Evolutionary conservation across 2,797 vertebrate species (phyloP).

Genomic region (Hydrophis major): DNA sequence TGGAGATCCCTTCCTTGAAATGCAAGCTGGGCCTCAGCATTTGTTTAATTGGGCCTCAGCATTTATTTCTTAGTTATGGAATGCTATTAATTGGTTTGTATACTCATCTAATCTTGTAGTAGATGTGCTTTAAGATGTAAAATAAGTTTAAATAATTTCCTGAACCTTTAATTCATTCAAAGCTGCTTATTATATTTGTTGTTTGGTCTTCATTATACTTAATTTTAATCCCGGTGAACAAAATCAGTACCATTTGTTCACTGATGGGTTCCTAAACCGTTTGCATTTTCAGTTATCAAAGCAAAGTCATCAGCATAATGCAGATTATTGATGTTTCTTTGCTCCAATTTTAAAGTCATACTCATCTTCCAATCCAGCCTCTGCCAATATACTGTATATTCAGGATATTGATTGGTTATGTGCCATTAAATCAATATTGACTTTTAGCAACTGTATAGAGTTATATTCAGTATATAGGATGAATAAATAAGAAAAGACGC

Average conservation of each 20-base stretch:
- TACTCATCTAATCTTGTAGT: background rate
- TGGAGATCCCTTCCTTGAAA: background rate
- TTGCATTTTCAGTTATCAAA: background rate
- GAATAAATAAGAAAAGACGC: background rate
- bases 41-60: background rate
- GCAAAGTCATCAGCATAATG: background rate
- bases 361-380: background rate
- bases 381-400: background rate
- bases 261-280: background rate
- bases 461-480: background rate
- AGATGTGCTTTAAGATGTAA: background rate
- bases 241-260: background rate
- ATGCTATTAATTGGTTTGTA: background rate
- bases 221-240: background rate
- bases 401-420: background rate
- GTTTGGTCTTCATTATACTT: background rate
- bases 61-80: background rate
- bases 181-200: background rate
- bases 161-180: background rate
- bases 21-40: background rate
- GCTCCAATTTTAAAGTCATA: background rate
- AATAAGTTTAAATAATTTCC: background rate
- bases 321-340: background rate
- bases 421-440: background rate
- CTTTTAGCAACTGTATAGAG: background rate